Percentiles rank a stretch among this genome's conserved stretches.
phyloP scores from a whole-genome alignment of 2,797 vertebrate genomes.

The Falco cherrug region DNA sequence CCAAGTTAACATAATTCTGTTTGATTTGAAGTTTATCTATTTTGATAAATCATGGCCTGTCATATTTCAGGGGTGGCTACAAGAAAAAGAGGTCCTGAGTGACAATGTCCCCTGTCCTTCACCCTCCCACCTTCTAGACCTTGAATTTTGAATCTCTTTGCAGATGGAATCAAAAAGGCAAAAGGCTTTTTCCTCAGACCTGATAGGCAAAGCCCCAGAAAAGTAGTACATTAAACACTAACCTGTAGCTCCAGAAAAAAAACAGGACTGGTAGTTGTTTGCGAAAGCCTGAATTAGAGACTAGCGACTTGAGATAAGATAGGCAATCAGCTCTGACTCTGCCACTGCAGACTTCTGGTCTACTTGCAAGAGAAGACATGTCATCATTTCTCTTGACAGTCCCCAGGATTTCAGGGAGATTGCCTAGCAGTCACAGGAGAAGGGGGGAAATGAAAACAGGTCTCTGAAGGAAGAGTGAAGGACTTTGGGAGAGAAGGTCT shows the following conservation, averaged over 20 bases:
- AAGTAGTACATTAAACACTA: constrained; percentile 44
- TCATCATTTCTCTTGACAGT: constrained; percentile 79
- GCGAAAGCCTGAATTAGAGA: constrained; percentile 76
- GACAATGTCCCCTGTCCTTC: background rate
- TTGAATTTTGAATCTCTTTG: constrained; percentile 5
- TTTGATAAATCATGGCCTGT: background rate
- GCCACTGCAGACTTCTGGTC: constrained; percentile 79
- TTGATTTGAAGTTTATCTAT: constrained; percentile 17
- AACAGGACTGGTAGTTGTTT: constrained; percentile 68
- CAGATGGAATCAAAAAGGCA: background rate
- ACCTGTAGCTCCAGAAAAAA: constrained; percentile 45
- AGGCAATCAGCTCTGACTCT: constrained; percentile 74
- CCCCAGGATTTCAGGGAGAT: constrained; percentile 73
- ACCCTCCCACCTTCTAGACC: background rate
- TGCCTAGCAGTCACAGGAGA: constrained; percentile 28
- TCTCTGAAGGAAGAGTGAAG: constrained; percentile 44
- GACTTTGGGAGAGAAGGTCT: background rate
- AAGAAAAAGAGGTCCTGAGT: background rate
- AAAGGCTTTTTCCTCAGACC: background rate
- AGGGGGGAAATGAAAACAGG: constrained; percentile 39
- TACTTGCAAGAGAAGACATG: constrained; percentile 78
- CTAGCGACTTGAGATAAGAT: constrained; percentile 80
- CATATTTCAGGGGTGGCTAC: background rate
- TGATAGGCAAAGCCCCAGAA: constrained; percentile 27
- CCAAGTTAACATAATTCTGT: background rate